These are phyloP conservation scores for Oreochromis mossambicus DNA, from an alignment of 2,797 vertebrate species.

Conservation along the genomic window DNA sequence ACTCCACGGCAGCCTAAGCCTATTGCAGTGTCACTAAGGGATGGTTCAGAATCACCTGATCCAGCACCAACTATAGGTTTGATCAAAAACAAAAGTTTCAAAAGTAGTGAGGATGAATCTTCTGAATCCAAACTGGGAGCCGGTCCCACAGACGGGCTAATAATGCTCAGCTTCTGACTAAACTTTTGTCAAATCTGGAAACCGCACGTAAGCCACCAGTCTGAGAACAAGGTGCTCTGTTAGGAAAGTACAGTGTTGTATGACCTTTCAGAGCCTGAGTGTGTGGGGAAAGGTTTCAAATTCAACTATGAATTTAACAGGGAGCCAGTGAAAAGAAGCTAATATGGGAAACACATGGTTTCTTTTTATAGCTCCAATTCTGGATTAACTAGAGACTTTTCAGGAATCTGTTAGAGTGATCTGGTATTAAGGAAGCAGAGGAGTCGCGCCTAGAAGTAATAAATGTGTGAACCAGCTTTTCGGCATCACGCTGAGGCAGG, in stretches of 20 bases:
- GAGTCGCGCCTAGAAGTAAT: rapidly evolving
- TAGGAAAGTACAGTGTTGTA: background rate
- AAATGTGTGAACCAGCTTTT: too few relatives aligned
- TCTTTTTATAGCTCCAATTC: background rate
- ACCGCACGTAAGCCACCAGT: rapidly evolving
- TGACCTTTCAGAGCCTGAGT: background rate
- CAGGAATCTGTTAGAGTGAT: background rate
- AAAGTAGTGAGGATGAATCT: background rate
- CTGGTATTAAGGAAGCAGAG: background rate
- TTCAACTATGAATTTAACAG: background rate
- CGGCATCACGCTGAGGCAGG: too few relatives aligned
- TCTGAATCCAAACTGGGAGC: background rate
- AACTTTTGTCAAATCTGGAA: background rate
- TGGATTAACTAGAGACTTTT: background rate
- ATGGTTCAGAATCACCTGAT: background rate
- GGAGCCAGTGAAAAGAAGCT: background rate
- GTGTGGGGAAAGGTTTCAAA: background rate
- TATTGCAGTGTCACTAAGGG: background rate
- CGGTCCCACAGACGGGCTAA: background rate
- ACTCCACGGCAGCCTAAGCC: background rate
- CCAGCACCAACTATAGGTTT: background rate
- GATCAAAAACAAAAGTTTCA: background rate
- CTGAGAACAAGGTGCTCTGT: background rate
- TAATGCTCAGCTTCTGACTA: background rate
- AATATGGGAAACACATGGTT: background rate